These are phyloP conservation scores for Phylloscopus collybita DNA, from an alignment of 2,797 vertebrate genomes.

Conservation along the genomic window DNA sequence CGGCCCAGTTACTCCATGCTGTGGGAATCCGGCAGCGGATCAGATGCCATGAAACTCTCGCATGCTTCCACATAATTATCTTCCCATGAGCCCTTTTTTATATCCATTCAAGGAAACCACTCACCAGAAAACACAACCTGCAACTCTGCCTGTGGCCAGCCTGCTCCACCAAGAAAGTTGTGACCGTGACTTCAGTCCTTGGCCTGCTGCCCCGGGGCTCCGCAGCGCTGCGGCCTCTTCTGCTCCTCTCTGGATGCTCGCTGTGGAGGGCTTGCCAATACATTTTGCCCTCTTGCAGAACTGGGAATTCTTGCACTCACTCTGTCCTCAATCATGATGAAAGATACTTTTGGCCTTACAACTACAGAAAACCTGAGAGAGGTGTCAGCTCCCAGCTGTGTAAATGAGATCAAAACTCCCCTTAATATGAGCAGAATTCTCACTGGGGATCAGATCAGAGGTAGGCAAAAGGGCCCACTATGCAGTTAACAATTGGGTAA, in stretches of 20 bases:
- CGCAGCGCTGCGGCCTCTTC: not conserved
- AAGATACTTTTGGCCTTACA: not conserved
- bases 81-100: not conserved
- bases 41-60: not conserved
- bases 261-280: fast-evolving
- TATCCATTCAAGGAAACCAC: not conserved
- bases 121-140: not conserved
- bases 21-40: not conserved
- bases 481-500: not conserved
- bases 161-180: not conserved
- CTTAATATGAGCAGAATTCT: not conserved
- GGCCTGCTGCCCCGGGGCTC: fast-evolving
- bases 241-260: fast-evolving
- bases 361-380: not conserved
- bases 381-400: not conserved
- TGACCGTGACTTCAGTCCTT: not conserved
- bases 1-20: not conserved
- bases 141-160: not conserved
- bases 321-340: not conserved
- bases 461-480: not conserved
- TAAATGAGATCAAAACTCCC: not conserved
- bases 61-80: not conserved
- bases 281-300: not conserved
- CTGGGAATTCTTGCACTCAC: not conserved
- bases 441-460: not conserved